Evolutionary conservation across 2,888 invertebrate genomes (phyloP).

Genomic region (Alloplasta piceator): DNA sequence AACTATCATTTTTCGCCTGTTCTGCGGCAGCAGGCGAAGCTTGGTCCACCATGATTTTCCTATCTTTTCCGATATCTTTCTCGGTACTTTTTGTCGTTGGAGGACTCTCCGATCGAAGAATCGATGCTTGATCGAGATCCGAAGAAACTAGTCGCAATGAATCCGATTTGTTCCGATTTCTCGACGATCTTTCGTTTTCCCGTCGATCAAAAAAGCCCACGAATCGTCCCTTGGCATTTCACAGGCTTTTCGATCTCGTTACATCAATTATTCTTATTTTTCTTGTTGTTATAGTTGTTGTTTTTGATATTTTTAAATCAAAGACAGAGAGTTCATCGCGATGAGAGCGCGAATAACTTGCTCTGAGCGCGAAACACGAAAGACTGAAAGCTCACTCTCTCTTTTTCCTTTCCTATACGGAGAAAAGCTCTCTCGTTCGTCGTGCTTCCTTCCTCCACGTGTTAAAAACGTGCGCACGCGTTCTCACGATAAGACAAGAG

Average conservation of each 20-base stretch:
- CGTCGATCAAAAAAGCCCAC: too few species aligned
- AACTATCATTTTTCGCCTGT: conserved; percentile 68
- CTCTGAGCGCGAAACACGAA: conserved; percentile 68
- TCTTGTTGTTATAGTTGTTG: too few species aligned
- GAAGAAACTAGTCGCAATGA: too few species aligned
- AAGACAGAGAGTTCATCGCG: not conserved
- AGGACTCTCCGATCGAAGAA: too few species aligned
- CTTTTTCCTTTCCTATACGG: conserved; percentile 39
- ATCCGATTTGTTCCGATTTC: too few species aligned
- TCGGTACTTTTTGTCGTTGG: not conserved
- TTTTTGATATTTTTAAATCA: too few species aligned
- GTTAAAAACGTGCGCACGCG: conserved; percentile 76
- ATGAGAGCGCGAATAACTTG: conserved; percentile 29
- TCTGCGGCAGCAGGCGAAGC: conserved; percentile 37
- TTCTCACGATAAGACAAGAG: conserved; percentile 48
- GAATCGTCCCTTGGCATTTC: too few species aligned
- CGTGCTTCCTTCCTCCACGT: conserved; percentile 73
- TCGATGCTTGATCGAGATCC: too few species aligned
- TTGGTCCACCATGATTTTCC: conserved; percentile 38
- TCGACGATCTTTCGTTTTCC: too few species aligned
- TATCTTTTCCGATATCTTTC: not conserved
- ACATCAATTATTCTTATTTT: too few species aligned
- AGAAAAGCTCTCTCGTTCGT: conserved; percentile 66
- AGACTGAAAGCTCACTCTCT: conserved; percentile 74
- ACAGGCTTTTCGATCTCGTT: too few species aligned